phyloP scores from a whole-genome alignment of 2,113 vertebrate genomes.

The Neotragus moschatus region DNA sequence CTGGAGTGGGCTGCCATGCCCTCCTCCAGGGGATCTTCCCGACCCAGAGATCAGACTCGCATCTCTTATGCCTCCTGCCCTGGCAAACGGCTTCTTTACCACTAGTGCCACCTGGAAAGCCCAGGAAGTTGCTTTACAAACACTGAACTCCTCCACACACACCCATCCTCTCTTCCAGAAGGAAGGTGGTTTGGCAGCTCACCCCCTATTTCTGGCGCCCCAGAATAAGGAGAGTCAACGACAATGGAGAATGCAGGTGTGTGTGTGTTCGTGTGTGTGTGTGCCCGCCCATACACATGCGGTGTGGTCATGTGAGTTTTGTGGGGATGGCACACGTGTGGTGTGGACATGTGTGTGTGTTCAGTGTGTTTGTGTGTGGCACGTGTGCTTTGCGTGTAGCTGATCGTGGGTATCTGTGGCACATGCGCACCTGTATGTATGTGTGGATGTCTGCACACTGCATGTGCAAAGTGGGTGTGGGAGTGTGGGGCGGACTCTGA shows the following conservation, averaged over 20 bases:
- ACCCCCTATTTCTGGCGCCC: neutral
- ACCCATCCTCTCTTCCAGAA: neutral
- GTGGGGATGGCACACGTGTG: too few relatives aligned
- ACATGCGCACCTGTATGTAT: neutral
- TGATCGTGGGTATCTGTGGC: neutral
- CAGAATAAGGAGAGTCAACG: neutral
- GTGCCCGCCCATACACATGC: fast-evolving
- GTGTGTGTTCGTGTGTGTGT: fast-evolving
- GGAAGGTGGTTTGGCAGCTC: neutral
- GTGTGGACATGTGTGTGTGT: neutral
- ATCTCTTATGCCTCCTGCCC: neutral
- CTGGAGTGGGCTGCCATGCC: neutral
- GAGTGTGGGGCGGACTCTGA: neutral
- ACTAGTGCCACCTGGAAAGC: neutral
- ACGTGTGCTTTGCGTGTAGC: neutral
- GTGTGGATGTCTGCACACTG: neutral
- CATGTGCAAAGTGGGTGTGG: neutral
- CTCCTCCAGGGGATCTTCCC: neutral
- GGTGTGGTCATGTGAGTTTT: neutral
- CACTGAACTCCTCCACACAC: neutral
- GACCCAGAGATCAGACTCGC: neutral
- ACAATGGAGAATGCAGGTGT: neutral
- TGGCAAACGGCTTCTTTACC: neutral
- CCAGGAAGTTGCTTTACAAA: neutral
- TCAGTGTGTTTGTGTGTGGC: neutral